A percentile compares a stretch with the other conserved stretches of the same genome.
phyloP scores from a whole-genome alignment of 1,140 invertebrate species.

The Acromyrmex echinatior region DNA sequence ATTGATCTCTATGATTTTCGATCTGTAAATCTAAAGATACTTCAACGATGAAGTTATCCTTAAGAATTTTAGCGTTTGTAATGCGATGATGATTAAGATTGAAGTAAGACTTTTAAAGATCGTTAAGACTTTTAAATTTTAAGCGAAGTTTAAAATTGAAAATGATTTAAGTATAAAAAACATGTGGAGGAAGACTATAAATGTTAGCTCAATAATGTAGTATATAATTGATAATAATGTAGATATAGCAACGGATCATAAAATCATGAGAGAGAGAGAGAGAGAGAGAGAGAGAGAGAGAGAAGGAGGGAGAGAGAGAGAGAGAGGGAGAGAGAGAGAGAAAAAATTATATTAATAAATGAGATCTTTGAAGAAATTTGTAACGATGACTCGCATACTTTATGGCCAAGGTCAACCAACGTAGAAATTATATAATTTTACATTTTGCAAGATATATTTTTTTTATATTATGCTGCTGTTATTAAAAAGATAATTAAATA shows the following conservation, averaged over 20 bases:
- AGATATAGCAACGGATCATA: background rate
- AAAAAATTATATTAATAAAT: slow-evolving; percentile 23
- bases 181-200: background rate
- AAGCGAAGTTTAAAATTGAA: slow-evolving; percentile 19
- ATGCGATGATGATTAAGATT: background rate
- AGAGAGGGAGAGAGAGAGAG: background rate
- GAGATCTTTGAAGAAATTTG: background rate
- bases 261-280: slow-evolving; percentile 14
- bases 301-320: too few species aligned
- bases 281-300: background rate
- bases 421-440: background rate
- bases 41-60: slow-evolving; percentile 15
- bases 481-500: background rate
- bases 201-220: background rate
- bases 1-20: background rate
- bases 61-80: background rate
- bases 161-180: slow-evolving; percentile 5
- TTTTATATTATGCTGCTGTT: background rate
- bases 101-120: background rate
- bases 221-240: slow-evolving; percentile 5
- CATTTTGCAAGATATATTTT: background rate
- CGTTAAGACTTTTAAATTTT: background rate
- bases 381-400: background rate
- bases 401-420: background rate
- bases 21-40: background rate